A percentile compares a stretch with the other conserved stretches of the same genome.
Evolutionary conservation across 35 echinoderm and acorn worm genomes (phyloP).

Genomic region (Hemicentrotus pulcherrimus): DNA sequence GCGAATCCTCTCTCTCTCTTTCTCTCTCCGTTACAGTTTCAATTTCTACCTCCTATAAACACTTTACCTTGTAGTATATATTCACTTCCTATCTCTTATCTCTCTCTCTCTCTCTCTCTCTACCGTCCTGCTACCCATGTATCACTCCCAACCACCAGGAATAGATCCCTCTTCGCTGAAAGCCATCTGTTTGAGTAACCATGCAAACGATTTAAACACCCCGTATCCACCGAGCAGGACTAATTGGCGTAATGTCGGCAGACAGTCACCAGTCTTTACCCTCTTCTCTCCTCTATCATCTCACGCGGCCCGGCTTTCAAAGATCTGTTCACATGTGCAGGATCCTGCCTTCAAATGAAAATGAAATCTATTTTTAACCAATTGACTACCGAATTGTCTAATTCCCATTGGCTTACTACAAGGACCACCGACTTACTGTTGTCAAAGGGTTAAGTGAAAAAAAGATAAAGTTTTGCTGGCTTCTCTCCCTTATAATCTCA

Average conservation of each 20-base stretch:
- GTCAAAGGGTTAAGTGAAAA: too few relatives aligned
- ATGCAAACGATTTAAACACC: constrained; percentile 13
- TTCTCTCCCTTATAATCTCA: too few relatives aligned
- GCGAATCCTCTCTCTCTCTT: too few relatives aligned
- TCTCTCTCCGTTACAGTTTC: too few relatives aligned
- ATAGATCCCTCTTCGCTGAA: neutral
- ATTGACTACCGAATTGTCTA: too few relatives aligned
- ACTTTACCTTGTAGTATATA: too few relatives aligned
- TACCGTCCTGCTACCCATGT: neutral
- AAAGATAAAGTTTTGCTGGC: too few relatives aligned
- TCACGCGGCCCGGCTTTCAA: neutral
- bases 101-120: neutral
- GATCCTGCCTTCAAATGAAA: neutral
- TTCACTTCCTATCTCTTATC: too few relatives aligned
- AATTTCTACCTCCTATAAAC: too few relatives aligned
- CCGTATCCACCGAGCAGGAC: neutral
- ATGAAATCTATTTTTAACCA: too few relatives aligned
- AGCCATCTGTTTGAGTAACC: constrained; percentile 10
- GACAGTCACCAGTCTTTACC: neutral
- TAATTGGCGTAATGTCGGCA: constrained; percentile 16
- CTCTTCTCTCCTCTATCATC: neutral
- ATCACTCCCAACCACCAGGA: neutral
- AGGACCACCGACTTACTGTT: too few relatives aligned
- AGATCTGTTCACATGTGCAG: neutral
- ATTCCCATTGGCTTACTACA: too few relatives aligned